A percentile compares a stretch with the other conserved stretches of the same genome.
phyloP scores from a whole-genome alignment of 2,888 invertebrate genomes.

The Drosophila algonquin region DNA sequence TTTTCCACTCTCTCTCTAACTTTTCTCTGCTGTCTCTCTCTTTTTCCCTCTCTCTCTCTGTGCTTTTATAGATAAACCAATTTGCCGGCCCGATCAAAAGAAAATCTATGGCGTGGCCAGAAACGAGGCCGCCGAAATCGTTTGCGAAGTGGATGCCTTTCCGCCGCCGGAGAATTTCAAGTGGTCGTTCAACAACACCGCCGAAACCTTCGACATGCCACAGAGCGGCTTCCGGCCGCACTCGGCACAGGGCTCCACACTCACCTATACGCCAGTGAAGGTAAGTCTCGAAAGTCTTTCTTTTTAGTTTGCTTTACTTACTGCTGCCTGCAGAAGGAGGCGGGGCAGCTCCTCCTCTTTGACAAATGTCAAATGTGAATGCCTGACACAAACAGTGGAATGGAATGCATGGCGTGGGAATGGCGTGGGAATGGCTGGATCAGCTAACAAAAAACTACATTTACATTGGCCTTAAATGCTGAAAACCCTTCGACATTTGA shows the following conservation, averaged over 20 bases:
- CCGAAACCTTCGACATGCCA: slow-evolving; percentile 91
- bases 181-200: slow-evolving; percentile 95
- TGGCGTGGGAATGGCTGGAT: no score
- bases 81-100: slow-evolving; percentile 90
- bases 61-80: slow-evolving; percentile 89
- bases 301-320: no score
- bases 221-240: slow-evolving; percentile 87
- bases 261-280: slow-evolving; percentile 90
- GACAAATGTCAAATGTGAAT: slow-evolving; percentile 21
- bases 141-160: slow-evolving; percentile 93
- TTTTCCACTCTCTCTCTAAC: background rate
- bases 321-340: no score
- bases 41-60: slow-evolving; percentile 48
- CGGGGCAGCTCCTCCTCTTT: no score
- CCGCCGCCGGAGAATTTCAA: slow-evolving; percentile 92
- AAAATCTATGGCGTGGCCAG: slow-evolving; percentile 93
- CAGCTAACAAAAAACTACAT: no score
- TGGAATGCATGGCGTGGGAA: no score
- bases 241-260: slow-evolving; percentile 86
- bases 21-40: slow-evolving; percentile 27
- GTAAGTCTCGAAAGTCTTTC: slow-evolving; percentile 63
- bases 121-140: slow-evolving; percentile 91
- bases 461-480: slow-evolving; percentile 31
- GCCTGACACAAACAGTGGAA: background rate
- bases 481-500: slow-evolving; percentile 26